These are phyloP conservation scores for Apodemia mormo DNA, from an alignment of 2,888 invertebrate genomes.

Conservation along the genomic window DNA sequence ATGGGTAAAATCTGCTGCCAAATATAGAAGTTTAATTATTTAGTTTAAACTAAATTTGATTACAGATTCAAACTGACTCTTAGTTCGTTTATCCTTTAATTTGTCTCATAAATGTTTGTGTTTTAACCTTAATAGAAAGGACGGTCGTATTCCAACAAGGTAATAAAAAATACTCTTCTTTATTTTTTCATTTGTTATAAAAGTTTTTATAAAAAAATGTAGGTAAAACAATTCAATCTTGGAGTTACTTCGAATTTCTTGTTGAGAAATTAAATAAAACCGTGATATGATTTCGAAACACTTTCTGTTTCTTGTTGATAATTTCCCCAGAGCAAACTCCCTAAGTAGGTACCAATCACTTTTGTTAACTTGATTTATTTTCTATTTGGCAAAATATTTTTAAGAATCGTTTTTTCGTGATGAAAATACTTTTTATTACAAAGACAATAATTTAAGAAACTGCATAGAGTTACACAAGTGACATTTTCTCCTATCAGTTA, in stretches of 20 bases:
- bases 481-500: too few relatives aligned
- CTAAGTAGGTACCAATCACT: background rate
- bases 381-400: conserved; percentile 35
- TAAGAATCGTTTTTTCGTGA: conserved; percentile 40
- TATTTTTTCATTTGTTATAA: background rate
- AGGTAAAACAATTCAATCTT: background rate
- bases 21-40: too few relatives aligned
- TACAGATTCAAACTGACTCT: too few relatives aligned
- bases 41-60: too few relatives aligned
- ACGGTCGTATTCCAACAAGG: too few relatives aligned
- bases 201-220: background rate
- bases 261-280: conserved; percentile 4
- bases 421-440: too few relatives aligned
- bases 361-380: background rate
- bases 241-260: background rate
- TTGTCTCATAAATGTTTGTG: too few relatives aligned
- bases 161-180: background rate
- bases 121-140: too few relatives aligned
- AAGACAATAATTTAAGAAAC: too few relatives aligned
- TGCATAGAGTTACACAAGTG: too few relatives aligned
- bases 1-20: too few relatives aligned
- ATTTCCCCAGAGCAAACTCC: conserved; percentile 1
- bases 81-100: too few relatives aligned
- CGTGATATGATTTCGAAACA: conserved; percentile 4
- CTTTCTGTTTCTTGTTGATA: conserved; percentile 4